Evolutionary conservation across 2,113 vertebrate genomes (phyloP), one percentile per base, ranked within the genome.

Genomic region (Urocynchramus pylzowi): DNA sequence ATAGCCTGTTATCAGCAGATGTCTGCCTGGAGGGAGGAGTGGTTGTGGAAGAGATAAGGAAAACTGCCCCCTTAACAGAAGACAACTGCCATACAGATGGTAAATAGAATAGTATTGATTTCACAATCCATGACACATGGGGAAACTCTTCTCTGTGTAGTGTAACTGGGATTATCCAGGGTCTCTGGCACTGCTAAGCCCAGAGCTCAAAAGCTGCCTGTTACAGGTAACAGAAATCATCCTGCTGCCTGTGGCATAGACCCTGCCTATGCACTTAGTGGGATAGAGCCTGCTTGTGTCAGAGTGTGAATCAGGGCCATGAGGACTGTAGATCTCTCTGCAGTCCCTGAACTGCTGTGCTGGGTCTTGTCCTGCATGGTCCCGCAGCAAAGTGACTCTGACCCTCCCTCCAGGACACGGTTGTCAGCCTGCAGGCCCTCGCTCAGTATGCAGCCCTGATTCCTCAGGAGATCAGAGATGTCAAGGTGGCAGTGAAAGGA

Each of bases 391-490:
- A 73, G 24, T 21, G 28, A 47, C 67, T 90, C 10, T 59, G 33
- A 21, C n/a, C 82, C 47, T 86, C 2, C 37, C 27, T 41, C 16
- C 96, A 98, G 98, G 97, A 98, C 88, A 98, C 98, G 2, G 97
- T 98, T 60, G 97, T 98, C 60, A 97, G 96, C 63, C 97, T 98
- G 18, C 98, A 98, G 76, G 98, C 97, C 63, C 94, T 98, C 0
- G 75, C 98, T 82, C 89, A 92, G 42, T 98, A 98, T n/a, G 97
- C 97, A 83, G 97, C 96, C 56, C 73, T 97, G 77, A 97, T 97
- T 57, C 98, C 95, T 70, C 96, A 80, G 60, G 84, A 93, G 41
- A 96, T 91, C 6, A 96, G 94, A 37, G 89, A 96, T 63, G 89
- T 97, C 49, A 97, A 95, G 59, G 97, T 98, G 68, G 94, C 89